Evolutionary conservation across 2,113 vertebrate genomes (phyloP).

Genomic region (Platichthys flesus): DNA sequence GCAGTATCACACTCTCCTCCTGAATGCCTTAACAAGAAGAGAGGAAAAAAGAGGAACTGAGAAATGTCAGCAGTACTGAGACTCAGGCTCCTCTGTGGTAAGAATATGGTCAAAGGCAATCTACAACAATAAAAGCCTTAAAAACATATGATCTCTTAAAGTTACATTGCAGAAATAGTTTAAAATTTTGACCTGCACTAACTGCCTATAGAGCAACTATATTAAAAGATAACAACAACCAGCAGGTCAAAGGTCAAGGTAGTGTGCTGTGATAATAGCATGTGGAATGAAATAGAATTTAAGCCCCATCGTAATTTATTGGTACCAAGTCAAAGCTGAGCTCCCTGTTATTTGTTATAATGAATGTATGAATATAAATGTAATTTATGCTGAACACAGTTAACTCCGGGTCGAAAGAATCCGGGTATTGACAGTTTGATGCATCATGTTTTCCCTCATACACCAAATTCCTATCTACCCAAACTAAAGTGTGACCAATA

Average conservation of each 20-base stretch:
- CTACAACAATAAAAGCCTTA: neutral
- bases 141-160: too few species aligned
- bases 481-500: constrained; percentile 55
- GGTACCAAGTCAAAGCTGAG: neutral
- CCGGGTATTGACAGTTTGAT: constrained; percentile 42
- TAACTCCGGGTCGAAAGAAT: neutral
- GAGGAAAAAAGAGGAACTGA: constrained; percentile 9
- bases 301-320: neutral
- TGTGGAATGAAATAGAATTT: neutral
- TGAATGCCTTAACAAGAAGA: neutral
- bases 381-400: neutral
- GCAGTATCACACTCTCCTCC: constrained; percentile 11
- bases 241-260: constrained; percentile 11
- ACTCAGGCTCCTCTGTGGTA: neutral
- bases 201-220: neutral
- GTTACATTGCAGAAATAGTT: neutral
- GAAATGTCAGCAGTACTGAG: constrained; percentile 3
- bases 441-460: constrained; percentile 52
- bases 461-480: constrained; percentile 47
- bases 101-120: neutral
- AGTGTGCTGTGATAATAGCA: neutral
- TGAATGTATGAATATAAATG: too few species aligned
- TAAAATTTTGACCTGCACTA: neutral
- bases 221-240: neutral
- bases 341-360: neutral